Percentiles rank a stretch among this genome's conserved stretches.
Evolutionary conservation across 2,113 vertebrate genomes (phyloP).

Genomic region (Oxyura jamaicensis): DNA sequence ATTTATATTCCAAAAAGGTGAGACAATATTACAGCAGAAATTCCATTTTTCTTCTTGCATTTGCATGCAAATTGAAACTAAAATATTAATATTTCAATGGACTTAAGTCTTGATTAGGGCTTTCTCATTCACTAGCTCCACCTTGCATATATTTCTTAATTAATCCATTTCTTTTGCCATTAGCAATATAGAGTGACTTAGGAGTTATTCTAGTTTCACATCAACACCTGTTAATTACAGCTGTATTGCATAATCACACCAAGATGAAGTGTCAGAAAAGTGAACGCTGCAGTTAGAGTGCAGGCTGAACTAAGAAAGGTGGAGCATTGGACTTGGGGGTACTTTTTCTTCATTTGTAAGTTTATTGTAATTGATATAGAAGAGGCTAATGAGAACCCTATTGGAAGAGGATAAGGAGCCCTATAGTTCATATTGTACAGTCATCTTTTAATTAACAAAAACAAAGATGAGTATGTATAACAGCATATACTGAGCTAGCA

Average conservation of each 20-base stretch:
- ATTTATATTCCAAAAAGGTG: constrained; percentile 99
- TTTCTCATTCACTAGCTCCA: not conserved
- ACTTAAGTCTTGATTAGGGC: not conserved
- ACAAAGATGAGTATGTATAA: rapidly evolving
- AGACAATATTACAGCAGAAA: constrained; percentile 14
- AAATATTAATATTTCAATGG: not conserved
- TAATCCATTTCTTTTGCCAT: not conserved
- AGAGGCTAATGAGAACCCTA: not conserved
- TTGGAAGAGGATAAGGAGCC: not conserved
- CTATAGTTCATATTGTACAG: not conserved
- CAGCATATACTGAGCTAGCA: not conserved
- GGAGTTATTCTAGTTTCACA: not conserved
- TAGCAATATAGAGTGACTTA: not conserved
- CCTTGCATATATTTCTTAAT: not conserved
- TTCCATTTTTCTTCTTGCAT: not conserved
- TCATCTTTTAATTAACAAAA: not conserved
- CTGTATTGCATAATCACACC: not conserved
- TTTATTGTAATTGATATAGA: not conserved
- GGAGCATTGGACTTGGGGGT: not conserved
- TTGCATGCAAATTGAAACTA: not conserved
- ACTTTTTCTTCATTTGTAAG: not conserved
- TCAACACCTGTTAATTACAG: not conserved
- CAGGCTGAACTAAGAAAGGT: not conserved
- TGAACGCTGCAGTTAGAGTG: not conserved
- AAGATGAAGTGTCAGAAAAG: not conserved